Evolutionary conservation across 2,888 invertebrate genomes (phyloP).

Genomic region (Phyllotreta striolata): DNA sequence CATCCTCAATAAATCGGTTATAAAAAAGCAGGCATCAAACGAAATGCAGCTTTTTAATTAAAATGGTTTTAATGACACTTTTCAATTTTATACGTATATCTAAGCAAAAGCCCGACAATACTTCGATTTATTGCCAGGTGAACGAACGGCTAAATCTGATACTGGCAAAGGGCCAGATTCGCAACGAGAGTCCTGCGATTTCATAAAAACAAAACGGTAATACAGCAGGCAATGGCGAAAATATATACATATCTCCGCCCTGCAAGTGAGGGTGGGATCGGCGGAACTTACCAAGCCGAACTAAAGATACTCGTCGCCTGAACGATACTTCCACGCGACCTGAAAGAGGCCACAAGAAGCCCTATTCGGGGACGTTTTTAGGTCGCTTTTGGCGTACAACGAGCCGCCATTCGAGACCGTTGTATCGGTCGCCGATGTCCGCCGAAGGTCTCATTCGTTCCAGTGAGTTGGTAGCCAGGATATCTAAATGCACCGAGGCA

Average conservation of each 20-base stretch:
- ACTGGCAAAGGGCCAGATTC: slow-evolving; percentile 45
- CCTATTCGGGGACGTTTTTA: background rate
- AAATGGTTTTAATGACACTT: no score
- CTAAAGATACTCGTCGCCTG: slow-evolving; percentile 15
- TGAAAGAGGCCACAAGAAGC: background rate
- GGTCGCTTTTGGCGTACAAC: slow-evolving; percentile 4
- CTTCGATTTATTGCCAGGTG: slow-evolving; percentile 34
- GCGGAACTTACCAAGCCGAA: slow-evolving; percentile 19
- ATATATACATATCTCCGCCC: slow-evolving; percentile 43
- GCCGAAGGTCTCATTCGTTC: slow-evolving; percentile 55
- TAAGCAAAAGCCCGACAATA: slow-evolving; percentile 16
- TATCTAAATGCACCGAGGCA: slow-evolving; percentile 46
- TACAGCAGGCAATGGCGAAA: slow-evolving; percentile 30
- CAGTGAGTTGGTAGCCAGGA: slow-evolving; percentile 52
- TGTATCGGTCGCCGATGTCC: slow-evolving; percentile 47
- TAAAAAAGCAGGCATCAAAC: no score
- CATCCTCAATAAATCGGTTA: no score
- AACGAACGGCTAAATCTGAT: slow-evolving; percentile 39
- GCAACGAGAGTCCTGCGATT: slow-evolving; percentile 24
- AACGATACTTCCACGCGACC: slow-evolving; percentile 14
- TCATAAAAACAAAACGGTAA: slow-evolving; percentile 29
- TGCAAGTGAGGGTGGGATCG: slow-evolving; percentile 37
- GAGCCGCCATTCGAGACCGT: slow-evolving; percentile 3
- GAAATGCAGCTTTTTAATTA: no score
- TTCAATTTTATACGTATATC: no score